A percentile compares a stretch with the other conserved stretches of the same genome.
phyloP scores from a whole-genome alignment of 2,113 vertebrate genomes.

The Pygathrix nemaeus region DNA sequence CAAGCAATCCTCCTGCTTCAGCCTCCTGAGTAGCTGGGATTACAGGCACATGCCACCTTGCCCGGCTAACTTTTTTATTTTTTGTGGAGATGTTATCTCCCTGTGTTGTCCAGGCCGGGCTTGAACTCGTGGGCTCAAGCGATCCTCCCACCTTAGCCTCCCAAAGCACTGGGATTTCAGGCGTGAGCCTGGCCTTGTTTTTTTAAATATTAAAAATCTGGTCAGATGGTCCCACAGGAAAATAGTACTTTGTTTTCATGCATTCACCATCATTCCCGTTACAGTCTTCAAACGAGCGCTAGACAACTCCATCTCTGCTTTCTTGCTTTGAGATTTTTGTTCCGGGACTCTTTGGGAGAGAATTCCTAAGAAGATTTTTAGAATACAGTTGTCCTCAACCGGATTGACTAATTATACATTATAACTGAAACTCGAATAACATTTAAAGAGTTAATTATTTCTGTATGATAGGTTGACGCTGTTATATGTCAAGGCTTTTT shows the following conservation, averaged over 20 bases:
- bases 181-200: neutral
- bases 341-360: neutral
- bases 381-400: neutral
- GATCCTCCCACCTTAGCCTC: too few relatives aligned
- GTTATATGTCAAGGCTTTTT: rapidly evolving
- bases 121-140: too few relatives aligned
- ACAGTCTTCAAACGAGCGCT: rapidly evolving
- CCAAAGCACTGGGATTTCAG: too few relatives aligned
- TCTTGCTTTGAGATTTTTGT: neutral
- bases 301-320: rapidly evolving
- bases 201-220: neutral
- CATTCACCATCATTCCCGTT: rapidly evolving
- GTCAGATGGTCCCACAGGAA: neutral
- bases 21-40: too few relatives aligned
- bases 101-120: too few relatives aligned
- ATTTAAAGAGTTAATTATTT: neutral
- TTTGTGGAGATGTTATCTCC: too few relatives aligned
- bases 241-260: rapidly evolving
- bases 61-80: too few relatives aligned
- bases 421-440: neutral
- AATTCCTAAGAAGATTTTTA: neutral
- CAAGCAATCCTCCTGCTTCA: too few relatives aligned
- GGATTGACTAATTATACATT: neutral
- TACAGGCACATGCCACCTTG: too few relatives aligned
- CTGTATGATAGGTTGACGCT: rapidly evolving